phyloP scores from a whole-genome alignment of 2,113 vertebrate genomes.

The Hyaena hyaena region DNA sequence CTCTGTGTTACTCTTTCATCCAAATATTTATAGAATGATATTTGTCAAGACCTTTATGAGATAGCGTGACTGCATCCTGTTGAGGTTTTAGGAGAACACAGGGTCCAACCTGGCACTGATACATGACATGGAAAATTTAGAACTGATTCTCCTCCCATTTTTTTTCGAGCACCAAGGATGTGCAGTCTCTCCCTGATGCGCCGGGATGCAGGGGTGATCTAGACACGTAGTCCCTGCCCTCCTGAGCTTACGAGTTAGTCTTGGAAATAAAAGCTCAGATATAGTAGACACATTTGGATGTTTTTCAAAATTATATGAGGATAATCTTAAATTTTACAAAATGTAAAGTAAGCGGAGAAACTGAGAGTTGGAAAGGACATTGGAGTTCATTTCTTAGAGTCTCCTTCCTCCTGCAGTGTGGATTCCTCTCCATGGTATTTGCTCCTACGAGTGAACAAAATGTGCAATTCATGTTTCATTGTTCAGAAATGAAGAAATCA shows the following conservation, averaged over 20 bases:
- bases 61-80: constrained; percentile 29
- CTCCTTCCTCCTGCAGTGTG: background rate
- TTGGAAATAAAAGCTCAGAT: background rate
- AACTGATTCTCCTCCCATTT: background rate
- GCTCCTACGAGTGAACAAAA: constrained; percentile 9
- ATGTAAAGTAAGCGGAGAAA: background rate
- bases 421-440: background rate
- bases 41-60: constrained; percentile 64
- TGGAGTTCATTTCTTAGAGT: background rate
- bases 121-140: background rate
- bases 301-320: background rate
- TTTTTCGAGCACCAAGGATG: background rate
- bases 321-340: background rate
- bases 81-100: background rate
- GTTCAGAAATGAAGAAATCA: constrained; percentile 48
- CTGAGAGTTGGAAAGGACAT: background rate
- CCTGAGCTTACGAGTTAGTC: background rate
- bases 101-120: constrained; percentile 34
- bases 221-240: background rate
- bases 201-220: background rate
- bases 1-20: background rate
- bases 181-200: background rate
- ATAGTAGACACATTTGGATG: background rate
- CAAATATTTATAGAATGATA: constrained; percentile 27
- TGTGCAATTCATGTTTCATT: constrained; percentile 29